phyloP scores from a whole-genome alignment of 2,888 invertebrate genomes.

The Microdon myrmicae region DNA sequence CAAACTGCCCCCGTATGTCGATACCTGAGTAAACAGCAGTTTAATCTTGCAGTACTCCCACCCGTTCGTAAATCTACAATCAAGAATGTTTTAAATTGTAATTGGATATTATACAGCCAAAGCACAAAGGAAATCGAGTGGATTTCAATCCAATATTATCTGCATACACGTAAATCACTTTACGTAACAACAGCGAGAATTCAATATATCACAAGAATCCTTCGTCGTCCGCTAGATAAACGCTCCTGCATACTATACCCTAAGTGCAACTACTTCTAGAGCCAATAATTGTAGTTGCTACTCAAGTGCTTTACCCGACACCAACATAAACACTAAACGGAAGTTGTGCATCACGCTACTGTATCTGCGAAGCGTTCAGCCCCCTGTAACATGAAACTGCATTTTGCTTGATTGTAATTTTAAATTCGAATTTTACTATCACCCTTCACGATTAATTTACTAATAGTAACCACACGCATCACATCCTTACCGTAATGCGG shows the following conservation, averaged over 20 bases:
- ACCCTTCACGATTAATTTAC: constrained; percentile 24
- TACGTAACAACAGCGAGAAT: constrained; percentile 14
- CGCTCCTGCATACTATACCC: not conserved
- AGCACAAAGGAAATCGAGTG: no score
- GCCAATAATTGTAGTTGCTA: constrained; percentile 23
- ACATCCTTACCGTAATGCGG: constrained; percentile 6
- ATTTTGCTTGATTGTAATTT: constrained; percentile 46
- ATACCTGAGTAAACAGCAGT: no score
- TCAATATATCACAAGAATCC: constrained; percentile 25
- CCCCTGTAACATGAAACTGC: constrained; percentile 33
- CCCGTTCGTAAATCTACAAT: no score
- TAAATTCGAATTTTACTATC: no score
- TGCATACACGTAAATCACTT: constrained; percentile 22
- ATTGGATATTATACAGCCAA: no score
- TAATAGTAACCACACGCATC: constrained; percentile 27
- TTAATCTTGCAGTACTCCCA: no score
- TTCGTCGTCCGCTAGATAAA: not conserved
- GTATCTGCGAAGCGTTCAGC: constrained; percentile 26
- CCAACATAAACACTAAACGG: constrained; percentile 32
- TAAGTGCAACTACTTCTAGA: constrained; percentile 31
- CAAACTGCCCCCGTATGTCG: no score
- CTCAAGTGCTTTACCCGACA: constrained; percentile 4
- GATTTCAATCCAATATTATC: constrained; percentile 18
- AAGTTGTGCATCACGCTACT: constrained; percentile 44
- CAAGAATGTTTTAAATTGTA: no score